Evolutionary conservation across 2,113 vertebrate genomes (phyloP), one percentile per base, ranked within the genome.

Genomic region (Elephas maximus): DNA sequence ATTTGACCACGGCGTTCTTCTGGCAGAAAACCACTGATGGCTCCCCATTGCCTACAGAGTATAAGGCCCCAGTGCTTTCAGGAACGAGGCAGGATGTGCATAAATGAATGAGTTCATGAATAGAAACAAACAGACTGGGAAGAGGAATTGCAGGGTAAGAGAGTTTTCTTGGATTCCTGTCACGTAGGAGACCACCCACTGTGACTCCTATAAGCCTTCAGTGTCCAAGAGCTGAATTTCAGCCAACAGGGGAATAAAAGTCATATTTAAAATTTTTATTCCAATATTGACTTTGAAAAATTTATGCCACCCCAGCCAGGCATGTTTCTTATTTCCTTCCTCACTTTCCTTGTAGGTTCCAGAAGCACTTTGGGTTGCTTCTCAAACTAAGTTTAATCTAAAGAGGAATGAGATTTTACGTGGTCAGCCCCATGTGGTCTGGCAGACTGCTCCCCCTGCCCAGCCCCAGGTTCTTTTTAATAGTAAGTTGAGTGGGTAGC

Each of bases 231-330:
- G 53, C 48, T 95, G 81, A 96, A 80, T 91, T 92, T 23, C 33
- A 62, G 8, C 41, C 33, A 53, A 41, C 57, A 86, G 63, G 44
- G 37, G 24, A 85, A 88, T 77, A 51, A 4, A 71, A 81, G 60
- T 80, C 76, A 2, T 28, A 81, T 82, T 90, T 51, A 81, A 85
- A 93, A 26, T 48, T 76, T 91, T 91, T 80, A 73, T 90, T 86
- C 10, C 21, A 48, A 28, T 83, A 45, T 85, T 85, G 18, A 21
- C 63, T 73, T 84, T 65, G 74, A 96, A 79, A 74, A 45, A n/a
- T 26, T 93, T 73, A 79, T 8, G 17, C 28, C 15, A 18, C 37
- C 1, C n/a, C 20, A 93, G 74, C 37, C 23, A 71, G n/a, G 2
- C 33, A 74, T 28, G 30, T 9, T 90, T 89, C 60, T 91, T n/a